Conservation (phyloP, 2,797 vertebrate genomes). For the Rhynchotus rufescens region DNA sequence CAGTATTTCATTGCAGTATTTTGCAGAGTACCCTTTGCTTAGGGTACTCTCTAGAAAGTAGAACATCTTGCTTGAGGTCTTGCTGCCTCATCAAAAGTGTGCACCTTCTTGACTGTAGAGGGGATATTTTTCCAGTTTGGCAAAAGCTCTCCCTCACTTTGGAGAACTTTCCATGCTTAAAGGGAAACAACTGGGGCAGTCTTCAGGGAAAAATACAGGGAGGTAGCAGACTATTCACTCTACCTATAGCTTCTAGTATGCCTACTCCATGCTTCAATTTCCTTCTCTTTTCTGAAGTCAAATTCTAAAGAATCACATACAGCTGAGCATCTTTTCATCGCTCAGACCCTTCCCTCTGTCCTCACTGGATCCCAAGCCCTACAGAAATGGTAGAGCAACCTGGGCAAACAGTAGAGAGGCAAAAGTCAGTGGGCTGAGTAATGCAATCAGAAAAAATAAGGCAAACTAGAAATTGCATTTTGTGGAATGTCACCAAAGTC, state of each 20-base stretch:
- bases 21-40: too few relatives aligned
- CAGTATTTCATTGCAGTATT: too few relatives aligned
- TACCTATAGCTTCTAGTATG: neutral
- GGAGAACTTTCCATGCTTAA: neutral
- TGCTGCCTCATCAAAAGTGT: neutral
- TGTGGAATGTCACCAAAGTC: neutral
- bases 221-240: neutral
- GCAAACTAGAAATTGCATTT: neutral
- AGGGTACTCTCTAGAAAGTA: neutral
- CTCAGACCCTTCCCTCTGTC: rapidly evolving
- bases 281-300: neutral
- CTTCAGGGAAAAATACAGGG: neutral
- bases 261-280: neutral
- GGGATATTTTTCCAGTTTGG: neutral
- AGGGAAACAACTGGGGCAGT: neutral
- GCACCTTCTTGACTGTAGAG: neutral
- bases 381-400: neutral
- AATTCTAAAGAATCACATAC: neutral
- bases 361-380: rapidly evolving
- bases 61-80: neutral
- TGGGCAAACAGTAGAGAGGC: neutral
- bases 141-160: neutral
- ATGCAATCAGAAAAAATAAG: neutral
- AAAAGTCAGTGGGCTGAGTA: neutral
- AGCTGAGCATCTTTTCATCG: neutral